Evolutionary conservation across 2,888 invertebrate genomes (phyloP).

Genomic region (Pachydiplax longipennis): DNA sequence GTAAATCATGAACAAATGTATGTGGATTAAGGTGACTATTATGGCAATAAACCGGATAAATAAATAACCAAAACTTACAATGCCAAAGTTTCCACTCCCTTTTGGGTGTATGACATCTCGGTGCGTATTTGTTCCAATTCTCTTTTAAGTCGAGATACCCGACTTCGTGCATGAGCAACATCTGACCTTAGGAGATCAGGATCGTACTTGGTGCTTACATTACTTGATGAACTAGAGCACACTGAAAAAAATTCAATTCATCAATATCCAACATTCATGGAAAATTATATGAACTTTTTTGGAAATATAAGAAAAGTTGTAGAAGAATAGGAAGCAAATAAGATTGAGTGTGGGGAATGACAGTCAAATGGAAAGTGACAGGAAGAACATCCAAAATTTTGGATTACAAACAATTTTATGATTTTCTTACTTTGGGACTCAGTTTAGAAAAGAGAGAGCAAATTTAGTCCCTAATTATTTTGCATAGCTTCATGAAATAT

Average conservation of each 20-base stretch:
- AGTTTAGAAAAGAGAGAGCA: neutral
- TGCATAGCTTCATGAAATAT: too few relatives aligned
- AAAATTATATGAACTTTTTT: neutral
- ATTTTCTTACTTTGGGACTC: too few relatives aligned
- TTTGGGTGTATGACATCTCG: constrained; percentile 89
- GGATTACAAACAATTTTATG: too few relatives aligned
- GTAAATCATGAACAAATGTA: neutral
- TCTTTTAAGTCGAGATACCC: constrained; percentile 86
- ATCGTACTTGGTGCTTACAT: constrained; percentile 91
- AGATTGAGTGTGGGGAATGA: neutral
- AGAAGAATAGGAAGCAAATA: neutral
- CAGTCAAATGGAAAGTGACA: neutral
- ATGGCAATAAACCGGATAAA: neutral
- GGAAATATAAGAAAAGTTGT: neutral
- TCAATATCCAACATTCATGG: neutral
- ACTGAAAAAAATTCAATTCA: constrained; percentile 63
- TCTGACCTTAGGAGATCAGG: constrained; percentile 92
- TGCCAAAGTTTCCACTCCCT: constrained; percentile 90
- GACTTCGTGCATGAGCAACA: constrained; percentile 85
- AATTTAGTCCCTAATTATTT: too few relatives aligned
- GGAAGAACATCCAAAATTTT: neutral
- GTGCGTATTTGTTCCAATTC: constrained; percentile 91
- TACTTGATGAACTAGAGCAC: constrained; percentile 83
- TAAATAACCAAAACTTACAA: constrained; percentile 69
- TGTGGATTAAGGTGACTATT: neutral